Percentiles rank a stretch among this genome's conserved stretches.
phyloP scores from a whole-genome alignment of 2,797 vertebrate species.

The Platalea minor region DNA sequence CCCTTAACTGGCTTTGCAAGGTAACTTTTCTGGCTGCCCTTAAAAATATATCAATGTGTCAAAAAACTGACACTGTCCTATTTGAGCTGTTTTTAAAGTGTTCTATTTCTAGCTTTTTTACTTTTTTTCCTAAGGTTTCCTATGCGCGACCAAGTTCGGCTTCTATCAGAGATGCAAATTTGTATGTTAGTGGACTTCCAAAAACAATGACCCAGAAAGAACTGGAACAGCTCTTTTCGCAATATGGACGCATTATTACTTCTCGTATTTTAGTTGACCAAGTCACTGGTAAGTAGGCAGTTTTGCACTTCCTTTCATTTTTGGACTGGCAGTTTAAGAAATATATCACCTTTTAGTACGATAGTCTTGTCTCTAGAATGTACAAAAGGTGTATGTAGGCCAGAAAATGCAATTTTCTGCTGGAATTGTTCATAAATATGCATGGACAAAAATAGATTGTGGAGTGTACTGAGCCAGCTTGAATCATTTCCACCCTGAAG shows the following conservation, averaged over 20 bases:
- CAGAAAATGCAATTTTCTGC: constrained; percentile 80
- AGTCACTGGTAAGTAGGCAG: constrained; percentile 89
- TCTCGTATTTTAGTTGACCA: constrained; percentile 97
- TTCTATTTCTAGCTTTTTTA: not conserved
- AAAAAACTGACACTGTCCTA: not conserved
- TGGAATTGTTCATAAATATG: constrained; percentile 83
- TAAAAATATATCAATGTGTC: not conserved
- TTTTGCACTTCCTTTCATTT: not conserved
- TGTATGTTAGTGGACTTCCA: constrained; percentile 96
- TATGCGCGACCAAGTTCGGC: constrained; percentile 97
- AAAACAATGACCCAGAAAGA: constrained; percentile 98
- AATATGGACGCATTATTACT: constrained; percentile 97
- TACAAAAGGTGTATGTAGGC: constrained; percentile 72
- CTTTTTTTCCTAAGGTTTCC: constrained; percentile 82
- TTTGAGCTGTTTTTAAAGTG: not conserved
- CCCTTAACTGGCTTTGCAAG: not conserved
- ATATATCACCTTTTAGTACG: constrained; percentile 16
- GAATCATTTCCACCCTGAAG: constrained; percentile 77
- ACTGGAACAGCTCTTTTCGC: constrained; percentile 95
- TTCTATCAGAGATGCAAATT: constrained; percentile 97
- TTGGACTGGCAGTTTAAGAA: constrained; percentile 29
- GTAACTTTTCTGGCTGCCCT: not conserved
- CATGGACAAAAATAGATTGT: constrained; percentile 77
- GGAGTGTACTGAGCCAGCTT: constrained; percentile 67
- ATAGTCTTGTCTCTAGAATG: constrained; percentile 58